phyloP scores from a whole-genome alignment of 2,888 invertebrate genomes.

The Mesoligia furuncula region DNA sequence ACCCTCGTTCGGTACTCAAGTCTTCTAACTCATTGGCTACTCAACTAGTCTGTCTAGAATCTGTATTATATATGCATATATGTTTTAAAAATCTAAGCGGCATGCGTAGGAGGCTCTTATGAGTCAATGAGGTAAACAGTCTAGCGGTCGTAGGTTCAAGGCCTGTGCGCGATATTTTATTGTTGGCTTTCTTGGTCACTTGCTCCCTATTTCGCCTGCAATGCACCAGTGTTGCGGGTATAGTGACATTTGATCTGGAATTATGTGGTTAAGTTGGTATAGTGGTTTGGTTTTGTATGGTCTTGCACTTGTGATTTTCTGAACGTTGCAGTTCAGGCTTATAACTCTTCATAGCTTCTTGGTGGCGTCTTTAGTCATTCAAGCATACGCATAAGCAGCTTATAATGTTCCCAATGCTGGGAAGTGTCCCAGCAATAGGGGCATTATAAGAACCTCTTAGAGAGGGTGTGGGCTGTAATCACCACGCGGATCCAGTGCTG shows the following conservation, averaged over 20 bases:
- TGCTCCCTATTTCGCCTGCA: constrained; percentile 49
- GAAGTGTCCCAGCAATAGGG: too few relatives aligned
- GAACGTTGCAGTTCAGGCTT: too few relatives aligned
- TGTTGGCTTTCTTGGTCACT: constrained; percentile 27
- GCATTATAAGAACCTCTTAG: too few relatives aligned
- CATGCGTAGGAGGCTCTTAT: constrained; percentile 51
- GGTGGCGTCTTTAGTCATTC: not conserved
- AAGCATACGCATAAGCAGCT: not conserved
- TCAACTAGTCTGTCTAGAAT: constrained; percentile 18
- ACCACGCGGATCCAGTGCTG: not conserved
- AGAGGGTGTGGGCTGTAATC: not conserved
- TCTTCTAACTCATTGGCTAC: not conserved
- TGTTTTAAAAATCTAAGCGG: constrained; percentile 42
- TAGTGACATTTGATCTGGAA: not conserved
- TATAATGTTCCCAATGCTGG: not conserved
- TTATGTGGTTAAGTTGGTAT: not conserved
- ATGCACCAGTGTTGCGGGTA: constrained; percentile 57
- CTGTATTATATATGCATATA: constrained; percentile 36
- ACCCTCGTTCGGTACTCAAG: not conserved
- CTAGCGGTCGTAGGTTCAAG: constrained; percentile 73
- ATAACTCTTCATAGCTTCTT: not conserved
- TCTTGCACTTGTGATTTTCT: constrained; percentile 1
- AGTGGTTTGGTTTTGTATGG: not conserved
- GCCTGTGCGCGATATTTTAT: constrained; percentile 53
- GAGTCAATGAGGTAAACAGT: constrained; percentile 70